A percentile compares a stretch with the other conserved stretches of the same genome.
Evolutionary conservation across 2,888 invertebrate species (phyloP).

Genomic region (Diarsia rubi): DNA sequence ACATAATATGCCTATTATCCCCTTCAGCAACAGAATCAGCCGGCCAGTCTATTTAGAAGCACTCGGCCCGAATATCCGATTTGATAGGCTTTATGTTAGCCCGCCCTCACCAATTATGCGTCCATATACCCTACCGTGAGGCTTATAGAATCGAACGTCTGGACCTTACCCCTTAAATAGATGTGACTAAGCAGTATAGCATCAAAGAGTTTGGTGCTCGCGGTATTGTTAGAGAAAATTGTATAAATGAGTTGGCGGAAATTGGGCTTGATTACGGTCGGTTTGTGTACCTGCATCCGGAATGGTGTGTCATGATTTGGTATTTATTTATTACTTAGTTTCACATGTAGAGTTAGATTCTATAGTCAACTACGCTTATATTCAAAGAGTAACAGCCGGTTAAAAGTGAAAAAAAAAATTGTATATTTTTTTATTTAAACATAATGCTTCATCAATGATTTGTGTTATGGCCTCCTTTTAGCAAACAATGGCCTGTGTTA

Average conservation of each 20-base stretch:
- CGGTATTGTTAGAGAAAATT: constrained; percentile 42
- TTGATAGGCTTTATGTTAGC: constrained; percentile 63
- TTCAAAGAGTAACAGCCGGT: background rate
- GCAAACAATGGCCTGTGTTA: too few species aligned
- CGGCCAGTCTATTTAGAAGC: constrained; percentile 62
- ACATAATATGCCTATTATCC: constrained; percentile 41
- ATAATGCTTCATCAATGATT: too few species aligned
- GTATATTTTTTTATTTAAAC: too few species aligned
- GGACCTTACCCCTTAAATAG: constrained; percentile 40
- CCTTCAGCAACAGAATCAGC: constrained; percentile 63
- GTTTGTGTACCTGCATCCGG: background rate
- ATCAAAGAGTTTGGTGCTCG: constrained; percentile 37
- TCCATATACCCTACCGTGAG: constrained; percentile 51
- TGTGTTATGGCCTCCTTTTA: too few species aligned
- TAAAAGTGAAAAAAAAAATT: too few species aligned
- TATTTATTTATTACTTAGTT: background rate
- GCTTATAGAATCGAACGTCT: constrained; percentile 52
- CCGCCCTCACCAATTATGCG: constrained; percentile 67
- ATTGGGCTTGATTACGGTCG: background rate
- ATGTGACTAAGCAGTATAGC: constrained; percentile 53
- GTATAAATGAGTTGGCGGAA: constrained; percentile 45
- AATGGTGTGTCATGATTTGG: background rate
- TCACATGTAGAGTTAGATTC: background rate
- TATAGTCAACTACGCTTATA: background rate
- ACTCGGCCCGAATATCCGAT: constrained; percentile 65